Base-by-base conservation (phyloP, 2,113 vertebrate genomes). In the Catharus minimus region DNA sequence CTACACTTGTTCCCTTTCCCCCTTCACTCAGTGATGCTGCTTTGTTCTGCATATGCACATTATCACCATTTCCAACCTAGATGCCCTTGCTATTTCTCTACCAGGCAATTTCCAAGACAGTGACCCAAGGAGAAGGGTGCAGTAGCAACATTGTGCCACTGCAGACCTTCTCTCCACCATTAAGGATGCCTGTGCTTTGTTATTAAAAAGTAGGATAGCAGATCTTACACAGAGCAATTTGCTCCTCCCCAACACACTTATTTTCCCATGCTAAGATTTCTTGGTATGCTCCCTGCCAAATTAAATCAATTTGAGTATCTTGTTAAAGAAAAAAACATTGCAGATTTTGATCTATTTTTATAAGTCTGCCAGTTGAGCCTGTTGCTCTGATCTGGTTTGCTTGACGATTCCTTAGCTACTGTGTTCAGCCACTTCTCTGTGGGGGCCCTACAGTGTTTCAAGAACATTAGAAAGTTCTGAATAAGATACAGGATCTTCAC, bases 301-400 rank as follows among this genome's bases (percentile, higher is more conserved):
- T 83, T 47, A 85, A 85, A 91, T 74, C 72, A 47, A 85, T 80
- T 46, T 62, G 21, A 78, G 47, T 30, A 78, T 53, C 36, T 92
- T 4, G 3, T 65, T 91, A 44, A 83, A 81, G 32, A 27, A 80
- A 85, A 73, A 52, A 79, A 19, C 4, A 33, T 2, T 27, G 24
- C 56, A 58, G 56, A 83, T 93, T 94, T 81, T 55, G 50, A 67
- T 56, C 83, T 65, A 71, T 88, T 90, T 94, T 93, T 90, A 88
- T 93, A 64, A 66, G 60, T 22, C 23, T 83, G 58, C 43, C 47
- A 62, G 46, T 47, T 43, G 47, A 80, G 72, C 64, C 50, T 58
- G 47, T 82, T 88, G 64, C 86, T 80, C 75, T 53, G 52, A 74
- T 73, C 55, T 66, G 36, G 33, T 92, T 86, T 66, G 86, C 60